These are phyloP conservation scores for Epinephelus moara DNA, from an alignment of 2,113 vertebrate genomes.

Conservation along the genomic window DNA sequence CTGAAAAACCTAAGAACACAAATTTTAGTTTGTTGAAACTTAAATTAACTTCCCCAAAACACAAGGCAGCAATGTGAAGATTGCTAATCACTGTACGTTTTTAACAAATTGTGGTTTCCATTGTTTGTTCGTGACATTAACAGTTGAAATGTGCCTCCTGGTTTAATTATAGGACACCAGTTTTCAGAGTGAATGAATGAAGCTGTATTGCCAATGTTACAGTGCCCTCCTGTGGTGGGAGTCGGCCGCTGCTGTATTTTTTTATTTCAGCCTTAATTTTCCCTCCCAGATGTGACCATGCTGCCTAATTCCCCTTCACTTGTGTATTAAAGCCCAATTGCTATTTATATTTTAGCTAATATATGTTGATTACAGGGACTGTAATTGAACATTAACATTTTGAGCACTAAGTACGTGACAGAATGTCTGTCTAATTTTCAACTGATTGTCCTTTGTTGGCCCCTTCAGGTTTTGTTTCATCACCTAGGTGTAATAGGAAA, in stretches of 20 bases:
- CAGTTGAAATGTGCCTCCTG: slow-evolving; percentile 22
- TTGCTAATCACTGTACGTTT: no score
- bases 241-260: slow-evolving; percentile 9
- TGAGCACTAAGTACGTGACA: slow-evolving; percentile 68
- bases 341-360: slow-evolving; percentile 79
- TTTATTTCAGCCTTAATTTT: slow-evolving; percentile 24
- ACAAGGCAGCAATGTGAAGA: background rate
- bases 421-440: slow-evolving; percentile 20
- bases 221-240: slow-evolving; percentile 70
- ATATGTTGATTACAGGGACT: slow-evolving; percentile 65
- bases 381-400: slow-evolving; percentile 45
- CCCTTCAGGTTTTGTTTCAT: slow-evolving; percentile 18
- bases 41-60: background rate
- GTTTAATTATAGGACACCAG: slow-evolving; percentile 21
- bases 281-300: slow-evolving; percentile 38
- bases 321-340: slow-evolving; percentile 55
- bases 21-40: background rate
- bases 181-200: slow-evolving; percentile 12
- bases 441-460: background rate
- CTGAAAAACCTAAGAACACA: background rate
- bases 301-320: slow-evolving; percentile 44
- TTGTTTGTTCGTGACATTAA: background rate
- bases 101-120: no score
- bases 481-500: slow-evolving; percentile 1
- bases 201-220: slow-evolving; percentile 43